Conservation (phyloP, 1,140 invertebrate species). For the Drosophila takahashii region DNA sequence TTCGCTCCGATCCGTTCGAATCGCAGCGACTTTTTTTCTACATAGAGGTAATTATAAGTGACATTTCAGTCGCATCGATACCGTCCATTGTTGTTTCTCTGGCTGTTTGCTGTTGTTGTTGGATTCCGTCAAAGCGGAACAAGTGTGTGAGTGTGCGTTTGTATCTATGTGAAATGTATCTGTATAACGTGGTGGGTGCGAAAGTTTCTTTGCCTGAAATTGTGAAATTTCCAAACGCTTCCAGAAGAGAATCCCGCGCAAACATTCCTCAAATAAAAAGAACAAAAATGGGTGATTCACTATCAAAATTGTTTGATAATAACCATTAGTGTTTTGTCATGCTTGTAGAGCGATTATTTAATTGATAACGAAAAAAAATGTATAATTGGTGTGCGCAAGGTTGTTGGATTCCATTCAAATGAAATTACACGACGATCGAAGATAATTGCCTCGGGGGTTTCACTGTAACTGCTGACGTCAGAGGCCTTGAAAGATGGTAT, state of each 20-base stretch:
- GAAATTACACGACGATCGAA: conserved; percentile 25
- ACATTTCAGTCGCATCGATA: conserved; percentile 52
- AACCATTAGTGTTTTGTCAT: conserved; percentile 62
- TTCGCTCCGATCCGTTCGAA: conserved; percentile 19
- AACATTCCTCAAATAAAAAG: conserved; percentile 22
- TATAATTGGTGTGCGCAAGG: conserved; percentile 39
- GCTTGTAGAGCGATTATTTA: conserved; percentile 61
- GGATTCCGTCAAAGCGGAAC: conserved; percentile 51
- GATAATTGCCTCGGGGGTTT: conserved; percentile 12
- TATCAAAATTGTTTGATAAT: conserved; percentile 41
- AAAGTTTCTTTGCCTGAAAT: conserved; percentile 22
- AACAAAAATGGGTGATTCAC: conserved; percentile 26
- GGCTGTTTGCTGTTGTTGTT: conserved; percentile 7
- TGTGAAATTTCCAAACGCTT: conserved; percentile 48
- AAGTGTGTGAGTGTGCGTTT: conserved; percentile 33
- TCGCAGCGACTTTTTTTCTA: conserved; percentile 33
- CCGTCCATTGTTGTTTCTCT: conserved; percentile 16
- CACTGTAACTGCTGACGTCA: conserved; percentile 41
- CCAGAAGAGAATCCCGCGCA: conserved; percentile 38
- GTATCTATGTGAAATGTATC: conserved; percentile 31
- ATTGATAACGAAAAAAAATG: conserved; percentile 56
- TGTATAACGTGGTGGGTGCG: conserved; percentile 6
- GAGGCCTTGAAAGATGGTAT: conserved; percentile 24
- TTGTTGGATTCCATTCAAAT: conserved; percentile 12
- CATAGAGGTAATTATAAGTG: conserved; percentile 76